Conservation (phyloP, 2,888 invertebrate species). For the Eledona agricola region DNA sequence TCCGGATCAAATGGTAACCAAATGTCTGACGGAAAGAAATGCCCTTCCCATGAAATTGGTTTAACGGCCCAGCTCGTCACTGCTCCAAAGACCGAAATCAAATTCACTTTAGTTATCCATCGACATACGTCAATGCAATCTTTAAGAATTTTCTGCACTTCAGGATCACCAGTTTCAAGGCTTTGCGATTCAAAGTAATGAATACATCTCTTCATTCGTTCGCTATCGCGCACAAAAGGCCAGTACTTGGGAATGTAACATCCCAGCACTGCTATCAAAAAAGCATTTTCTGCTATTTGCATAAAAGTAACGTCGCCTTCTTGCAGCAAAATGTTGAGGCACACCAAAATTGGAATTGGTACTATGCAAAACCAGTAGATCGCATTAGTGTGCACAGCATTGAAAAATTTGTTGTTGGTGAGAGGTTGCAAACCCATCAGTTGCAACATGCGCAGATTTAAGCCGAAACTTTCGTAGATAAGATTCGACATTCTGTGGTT, state of each 20-base stretch:
- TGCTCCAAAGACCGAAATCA: neutral
- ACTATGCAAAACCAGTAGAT: conserved; percentile 7
- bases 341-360: conserved; percentile 1
- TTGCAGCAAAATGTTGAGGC: conserved; percentile 1
- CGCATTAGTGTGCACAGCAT: neutral
- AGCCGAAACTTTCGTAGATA: conserved; percentile 2
- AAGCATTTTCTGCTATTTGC: conserved; percentile 5
- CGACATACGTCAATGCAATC: conserved; percentile 8
- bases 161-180: neutral
- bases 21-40: conserved; percentile 6
- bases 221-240: conserved; percentile 4
- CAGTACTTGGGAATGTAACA: conserved; percentile 10
- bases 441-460: conserved; percentile 1
- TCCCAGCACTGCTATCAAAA: conserved; percentile 4
- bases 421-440: conserved; percentile 6
- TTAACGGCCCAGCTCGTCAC: neutral
- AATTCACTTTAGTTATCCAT: neutral
- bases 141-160: conserved; percentile 3
- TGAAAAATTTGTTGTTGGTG: neutral
- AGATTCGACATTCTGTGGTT: conserved; percentile 6
- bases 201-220: conserved; percentile 5
- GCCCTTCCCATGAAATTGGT: conserved; percentile 2
- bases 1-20: conserved; percentile 13
- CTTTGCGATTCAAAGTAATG: conserved; percentile 1
- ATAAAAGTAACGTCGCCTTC: conserved; percentile 1